A percentile compares a stretch with the other conserved stretches of the same genome.
phyloP scores from a whole-genome alignment of 1,140 invertebrate species.

The Hirudo medicinalis region DNA sequence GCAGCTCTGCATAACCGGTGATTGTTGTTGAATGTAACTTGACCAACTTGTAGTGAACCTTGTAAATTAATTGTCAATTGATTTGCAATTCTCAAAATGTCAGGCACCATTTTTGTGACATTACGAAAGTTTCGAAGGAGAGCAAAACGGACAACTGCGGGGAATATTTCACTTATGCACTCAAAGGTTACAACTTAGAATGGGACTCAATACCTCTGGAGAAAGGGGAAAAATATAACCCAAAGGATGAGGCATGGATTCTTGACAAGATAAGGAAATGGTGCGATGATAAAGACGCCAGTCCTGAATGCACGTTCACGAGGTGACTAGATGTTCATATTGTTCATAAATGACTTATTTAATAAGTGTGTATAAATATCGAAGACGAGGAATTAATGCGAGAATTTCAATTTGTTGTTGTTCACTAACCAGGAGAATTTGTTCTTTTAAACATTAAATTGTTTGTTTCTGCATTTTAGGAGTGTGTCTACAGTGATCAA shows the following conservation, averaged over 20 bases:
- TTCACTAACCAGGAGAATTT: too few species aligned
- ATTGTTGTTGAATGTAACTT: too few species aligned
- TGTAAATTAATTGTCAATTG: too few species aligned
- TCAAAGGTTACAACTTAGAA: constrained; percentile 3
- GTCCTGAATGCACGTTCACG: constrained; percentile 7
- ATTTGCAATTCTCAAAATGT: not conserved
- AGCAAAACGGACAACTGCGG: not conserved
- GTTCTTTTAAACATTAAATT: too few species aligned
- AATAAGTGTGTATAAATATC: too few species aligned
- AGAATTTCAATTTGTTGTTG: too few species aligned
- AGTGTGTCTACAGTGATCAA: constrained; percentile 3
- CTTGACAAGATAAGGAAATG: constrained; percentile 2
- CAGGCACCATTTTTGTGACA: constrained; percentile 6
- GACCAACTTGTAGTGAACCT: too few species aligned
- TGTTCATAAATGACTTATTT: too few species aligned
- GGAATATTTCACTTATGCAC: constrained; percentile 9
- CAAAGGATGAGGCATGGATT: constrained; percentile 6
- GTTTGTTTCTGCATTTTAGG: not conserved
- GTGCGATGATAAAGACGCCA: not conserved
- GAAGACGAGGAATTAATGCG: too few species aligned
- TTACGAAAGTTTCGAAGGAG: not conserved
- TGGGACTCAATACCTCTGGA: not conserved
- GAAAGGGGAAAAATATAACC: not conserved
- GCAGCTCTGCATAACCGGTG: too few species aligned
- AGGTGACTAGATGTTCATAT: not conserved